phyloP scores from a whole-genome alignment of 2,797 vertebrate species.

The Amblyraja radiata region DNA sequence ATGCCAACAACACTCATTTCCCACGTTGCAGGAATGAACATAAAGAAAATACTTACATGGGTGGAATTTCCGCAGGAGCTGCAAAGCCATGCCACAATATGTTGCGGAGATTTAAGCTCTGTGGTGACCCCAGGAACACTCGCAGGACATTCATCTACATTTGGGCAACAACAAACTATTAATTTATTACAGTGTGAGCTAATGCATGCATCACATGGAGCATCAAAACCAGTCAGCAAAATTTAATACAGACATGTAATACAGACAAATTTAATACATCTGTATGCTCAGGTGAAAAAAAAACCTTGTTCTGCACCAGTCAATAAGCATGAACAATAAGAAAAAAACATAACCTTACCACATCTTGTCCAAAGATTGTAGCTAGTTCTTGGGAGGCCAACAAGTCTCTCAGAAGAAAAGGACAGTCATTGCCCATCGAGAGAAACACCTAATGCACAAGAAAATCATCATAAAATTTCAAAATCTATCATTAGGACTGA shows the following conservation, averaged over 20 bases:
- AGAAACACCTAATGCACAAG: constrained; percentile 56
- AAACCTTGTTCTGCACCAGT: too few species aligned
- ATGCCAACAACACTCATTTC: too few species aligned
- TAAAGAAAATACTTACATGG: constrained; percentile 53
- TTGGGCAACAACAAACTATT: neutral
- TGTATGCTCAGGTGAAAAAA: too few species aligned
- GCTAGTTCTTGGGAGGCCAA: constrained; percentile 57
- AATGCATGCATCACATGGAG: neutral
- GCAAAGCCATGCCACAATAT: constrained; percentile 69
- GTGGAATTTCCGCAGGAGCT: constrained; percentile 58
- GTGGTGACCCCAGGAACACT: constrained; percentile 60
- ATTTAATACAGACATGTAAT: neutral
- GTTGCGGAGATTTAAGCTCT: constrained; percentile 65
- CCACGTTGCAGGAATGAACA: neutral
- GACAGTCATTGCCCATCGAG: constrained; percentile 56
- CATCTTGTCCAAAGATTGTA: constrained; percentile 55
- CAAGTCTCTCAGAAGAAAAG: constrained; percentile 65
- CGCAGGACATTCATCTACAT: constrained; percentile 46
- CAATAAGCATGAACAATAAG: neutral
- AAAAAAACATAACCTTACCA: constrained; percentile 52
- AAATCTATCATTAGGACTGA: neutral
- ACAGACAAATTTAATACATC: too few species aligned
- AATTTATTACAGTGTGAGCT: neutral
- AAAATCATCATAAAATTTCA: constrained; percentile 36
- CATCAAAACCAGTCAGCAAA: neutral